Evolutionary conservation across 1,140 invertebrate species (phyloP).

Genomic region (Araneus ventricosus): DNA sequence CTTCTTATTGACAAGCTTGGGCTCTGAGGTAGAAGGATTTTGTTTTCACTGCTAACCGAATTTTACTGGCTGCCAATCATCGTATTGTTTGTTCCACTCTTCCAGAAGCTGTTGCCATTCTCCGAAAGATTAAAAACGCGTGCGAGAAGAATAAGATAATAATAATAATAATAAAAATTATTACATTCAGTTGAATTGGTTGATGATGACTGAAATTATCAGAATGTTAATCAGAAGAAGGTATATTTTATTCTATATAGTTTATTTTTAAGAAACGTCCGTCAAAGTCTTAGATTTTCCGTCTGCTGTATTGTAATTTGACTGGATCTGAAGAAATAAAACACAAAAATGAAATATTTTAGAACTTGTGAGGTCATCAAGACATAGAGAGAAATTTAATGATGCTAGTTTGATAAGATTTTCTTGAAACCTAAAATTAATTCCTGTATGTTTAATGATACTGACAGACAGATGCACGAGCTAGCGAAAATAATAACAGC

Average conservation of each 20-base stretch:
- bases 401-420: background rate
- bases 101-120: background rate
- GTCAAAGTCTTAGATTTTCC: background rate
- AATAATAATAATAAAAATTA: background rate
- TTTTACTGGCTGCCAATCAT: constrained; percentile 36
- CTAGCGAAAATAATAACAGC: no score
- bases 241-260: background rate
- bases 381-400: background rate
- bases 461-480: no score
- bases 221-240: background rate
- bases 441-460: background rate
- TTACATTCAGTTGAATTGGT: background rate
- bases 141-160: background rate
- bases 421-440: background rate
- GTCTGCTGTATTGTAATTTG: background rate
- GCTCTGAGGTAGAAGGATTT: background rate
- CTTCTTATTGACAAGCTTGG: constrained; percentile 22
- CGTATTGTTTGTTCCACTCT: background rate
- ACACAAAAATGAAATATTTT: background rate
- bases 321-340: background rate
- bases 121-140: background rate
- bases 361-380: background rate
- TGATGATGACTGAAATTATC: constrained; percentile 21
- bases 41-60: constrained; percentile 48
- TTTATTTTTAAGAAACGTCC: background rate